Evolutionary conservation across 2,888 invertebrate species (phyloP).

Genomic region (Eupithecia insigniata): DNA sequence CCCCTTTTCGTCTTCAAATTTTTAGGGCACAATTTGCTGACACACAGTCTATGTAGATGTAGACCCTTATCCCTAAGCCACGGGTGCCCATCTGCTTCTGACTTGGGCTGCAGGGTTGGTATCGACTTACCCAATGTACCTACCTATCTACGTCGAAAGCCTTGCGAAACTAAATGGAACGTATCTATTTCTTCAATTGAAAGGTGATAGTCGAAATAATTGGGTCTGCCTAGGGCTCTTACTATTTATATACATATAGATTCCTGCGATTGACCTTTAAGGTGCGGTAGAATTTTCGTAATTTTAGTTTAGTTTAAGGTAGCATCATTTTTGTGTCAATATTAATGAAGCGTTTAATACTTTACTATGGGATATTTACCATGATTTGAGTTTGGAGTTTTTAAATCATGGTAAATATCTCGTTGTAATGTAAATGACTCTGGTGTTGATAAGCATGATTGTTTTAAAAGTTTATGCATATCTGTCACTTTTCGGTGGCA

Average conservation of each 20-base stretch:
- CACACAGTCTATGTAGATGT: neutral
- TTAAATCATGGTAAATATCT: no score
- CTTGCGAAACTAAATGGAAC: neutral
- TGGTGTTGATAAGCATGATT: no score
- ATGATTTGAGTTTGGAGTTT: no score
- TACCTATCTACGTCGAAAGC: neutral
- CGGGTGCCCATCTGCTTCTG: neutral
- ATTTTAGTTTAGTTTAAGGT: no score
- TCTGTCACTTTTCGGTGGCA: neutral
- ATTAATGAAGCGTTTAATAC: no score
- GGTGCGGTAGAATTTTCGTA: neutral
- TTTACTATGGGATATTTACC: no score
- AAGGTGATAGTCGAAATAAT: conserved; percentile 1
- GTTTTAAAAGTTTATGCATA: no score
- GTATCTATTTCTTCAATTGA: conserved; percentile 1
- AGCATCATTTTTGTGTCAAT: neutral
- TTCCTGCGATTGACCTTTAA: neutral
- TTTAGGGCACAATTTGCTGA: neutral
- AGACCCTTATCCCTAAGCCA: neutral
- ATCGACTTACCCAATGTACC: neutral
- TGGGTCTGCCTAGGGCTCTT: neutral
- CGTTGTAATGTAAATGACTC: no score
- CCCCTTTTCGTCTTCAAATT: neutral
- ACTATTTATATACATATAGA: neutral
- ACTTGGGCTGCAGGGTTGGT: neutral